Conservation (phyloP, 23 tunicate genomes). For the Pegea sp. region DNA sequence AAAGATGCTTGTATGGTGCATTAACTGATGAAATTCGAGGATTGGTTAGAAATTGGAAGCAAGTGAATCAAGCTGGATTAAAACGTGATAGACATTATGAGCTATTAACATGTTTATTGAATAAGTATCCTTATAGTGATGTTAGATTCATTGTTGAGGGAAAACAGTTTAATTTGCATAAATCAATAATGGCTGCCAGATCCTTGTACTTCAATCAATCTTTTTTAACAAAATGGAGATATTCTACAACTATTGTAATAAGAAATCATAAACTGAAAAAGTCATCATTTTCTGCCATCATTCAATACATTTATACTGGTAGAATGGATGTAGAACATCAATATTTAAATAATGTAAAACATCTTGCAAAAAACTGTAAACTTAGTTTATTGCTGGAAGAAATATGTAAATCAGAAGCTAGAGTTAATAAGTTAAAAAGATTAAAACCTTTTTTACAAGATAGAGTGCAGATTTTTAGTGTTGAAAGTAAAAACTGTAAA, state of each 20-base stretch:
- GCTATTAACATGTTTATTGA: slow-evolving; percentile 3
- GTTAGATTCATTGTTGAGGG: slow-evolving; percentile 9
- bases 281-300: slow-evolving; percentile 1
- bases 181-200: slow-evolving; percentile 22
- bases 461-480: slow-evolving; percentile 12
- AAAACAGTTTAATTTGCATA: slow-evolving; percentile 6
- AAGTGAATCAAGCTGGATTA: slow-evolving; percentile 10
- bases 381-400: background rate
- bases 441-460: slow-evolving; percentile 14
- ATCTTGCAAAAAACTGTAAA: slow-evolving; percentile 11
- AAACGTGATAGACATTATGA: slow-evolving; percentile 26
- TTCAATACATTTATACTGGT: slow-evolving; percentile 18
- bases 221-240: slow-evolving; percentile 13
- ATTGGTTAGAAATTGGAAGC: slow-evolving; percentile 28
- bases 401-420: background rate
- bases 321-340: slow-evolving; percentile 11
- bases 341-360: slow-evolving; percentile 10
- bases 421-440: background rate
- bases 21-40: slow-evolving; percentile 35
- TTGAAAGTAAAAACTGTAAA: slow-evolving; percentile 10
- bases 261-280: background rate
- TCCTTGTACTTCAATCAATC: slow-evolving; percentile 9
- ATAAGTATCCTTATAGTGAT: slow-evolving; percentile 4
- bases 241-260: background rate
- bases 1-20: slow-evolving; percentile 56